A percentile compares a stretch with the other conserved stretches of the same genome.
Evolutionary conservation across 2,113 vertebrate species (phyloP).

Genomic region (Myotis lucifugus): DNA sequence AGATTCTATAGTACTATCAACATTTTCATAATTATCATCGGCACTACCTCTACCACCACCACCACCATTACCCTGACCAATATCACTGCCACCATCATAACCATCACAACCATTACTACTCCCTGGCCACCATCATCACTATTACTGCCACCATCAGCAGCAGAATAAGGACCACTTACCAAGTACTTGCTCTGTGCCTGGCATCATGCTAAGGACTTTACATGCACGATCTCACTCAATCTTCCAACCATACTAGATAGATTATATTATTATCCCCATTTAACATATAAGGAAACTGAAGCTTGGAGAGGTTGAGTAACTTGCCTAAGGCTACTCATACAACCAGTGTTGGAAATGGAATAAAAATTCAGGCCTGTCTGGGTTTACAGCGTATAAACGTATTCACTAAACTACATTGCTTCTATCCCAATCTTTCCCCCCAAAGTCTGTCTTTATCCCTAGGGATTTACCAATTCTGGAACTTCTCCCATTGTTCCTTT

Average conservation of each 20-base stretch:
- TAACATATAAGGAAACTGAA: not conserved
- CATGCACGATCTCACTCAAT: not conserved
- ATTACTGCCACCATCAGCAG: too few relatives aligned
- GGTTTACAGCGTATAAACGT: not conserved
- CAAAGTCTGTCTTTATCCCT: not conserved
- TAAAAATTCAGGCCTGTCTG: not conserved
- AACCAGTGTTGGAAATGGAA: not conserved
- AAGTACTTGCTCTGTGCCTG: not conserved
- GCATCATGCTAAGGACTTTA: not conserved
- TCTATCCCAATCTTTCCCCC: not conserved
- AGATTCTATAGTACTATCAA: not conserved
- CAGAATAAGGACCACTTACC: not conserved
- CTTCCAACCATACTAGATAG: not conserved
- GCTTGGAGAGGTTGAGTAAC: not conserved
- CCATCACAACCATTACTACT: not conserved
- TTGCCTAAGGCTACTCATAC: not conserved
- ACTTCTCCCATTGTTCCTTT: not conserved
- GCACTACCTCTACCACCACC: not conserved
- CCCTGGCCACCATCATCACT: not conserved
- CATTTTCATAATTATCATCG: not conserved
- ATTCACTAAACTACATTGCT: too few relatives aligned
- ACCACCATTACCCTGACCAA: fast-evolving
- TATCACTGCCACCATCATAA: fast-evolving
- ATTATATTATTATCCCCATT: not conserved
- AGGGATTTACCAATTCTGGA: not conserved